phyloP scores from a whole-genome alignment of 1,140 invertebrate genomes.

The Drosophila orosa region DNA sequence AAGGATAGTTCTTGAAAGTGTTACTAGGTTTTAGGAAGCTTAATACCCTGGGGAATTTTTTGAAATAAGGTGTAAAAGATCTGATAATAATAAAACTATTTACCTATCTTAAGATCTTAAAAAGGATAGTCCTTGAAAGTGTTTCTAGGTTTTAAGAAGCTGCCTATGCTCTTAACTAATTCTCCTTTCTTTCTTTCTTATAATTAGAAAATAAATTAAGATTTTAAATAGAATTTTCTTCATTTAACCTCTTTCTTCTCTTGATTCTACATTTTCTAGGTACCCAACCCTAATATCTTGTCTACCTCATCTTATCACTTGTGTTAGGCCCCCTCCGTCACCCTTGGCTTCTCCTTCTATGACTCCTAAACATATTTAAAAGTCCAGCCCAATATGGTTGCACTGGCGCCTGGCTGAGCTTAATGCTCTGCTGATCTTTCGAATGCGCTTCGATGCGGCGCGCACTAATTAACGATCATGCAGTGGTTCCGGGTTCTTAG shows the following conservation, averaged over 20 bases:
- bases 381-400: conserved; percentile 16
- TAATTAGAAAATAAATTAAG: no score
- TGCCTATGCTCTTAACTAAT: not conserved
- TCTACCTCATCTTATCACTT: not conserved
- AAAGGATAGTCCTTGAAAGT: not conserved
- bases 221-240: not conserved
- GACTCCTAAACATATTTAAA: conserved; percentile 10
- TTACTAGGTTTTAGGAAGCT: no score
- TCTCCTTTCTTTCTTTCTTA: not conserved
- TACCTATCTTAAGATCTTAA: no score
- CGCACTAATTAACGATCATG: conserved; percentile 54
- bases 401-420: conserved; percentile 31
- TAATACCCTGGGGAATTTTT: no score
- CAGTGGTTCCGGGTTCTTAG: conserved; percentile 50
- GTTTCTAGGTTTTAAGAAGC: no score
- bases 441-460: conserved; percentile 31
- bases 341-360: conserved; percentile 20
- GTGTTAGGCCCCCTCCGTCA: conserved; percentile 3
- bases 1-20: not conserved
- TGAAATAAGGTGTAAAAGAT: no score
- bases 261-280: not conserved
- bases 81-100: no score
- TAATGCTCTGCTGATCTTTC: conserved; percentile 57
- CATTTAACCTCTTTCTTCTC: not conserved
- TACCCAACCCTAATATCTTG: not conserved